Conservation (phyloP, 2,113 vertebrate species). For the Megaceryle torquata region DNA sequence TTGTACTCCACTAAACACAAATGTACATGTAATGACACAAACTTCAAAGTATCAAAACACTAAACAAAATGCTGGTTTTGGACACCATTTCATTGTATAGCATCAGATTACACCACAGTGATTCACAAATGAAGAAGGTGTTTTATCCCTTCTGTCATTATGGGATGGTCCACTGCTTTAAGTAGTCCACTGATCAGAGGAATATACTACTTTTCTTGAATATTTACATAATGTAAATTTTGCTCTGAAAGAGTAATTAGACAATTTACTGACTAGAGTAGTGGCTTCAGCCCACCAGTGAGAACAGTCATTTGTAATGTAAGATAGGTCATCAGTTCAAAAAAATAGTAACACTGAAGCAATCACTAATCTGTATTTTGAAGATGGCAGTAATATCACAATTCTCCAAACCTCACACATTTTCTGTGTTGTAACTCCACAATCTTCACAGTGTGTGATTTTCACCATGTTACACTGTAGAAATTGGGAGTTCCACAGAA, state of each 20-base stretch:
- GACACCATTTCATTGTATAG: background rate
- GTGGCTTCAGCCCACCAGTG: background rate
- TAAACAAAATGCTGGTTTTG: background rate
- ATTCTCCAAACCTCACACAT: background rate
- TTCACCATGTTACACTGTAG: background rate
- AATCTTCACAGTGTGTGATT: background rate
- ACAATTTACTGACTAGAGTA: background rate
- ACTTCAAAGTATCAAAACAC: background rate
- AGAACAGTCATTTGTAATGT: background rate
- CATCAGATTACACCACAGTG: accelerated
- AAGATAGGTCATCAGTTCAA: background rate
- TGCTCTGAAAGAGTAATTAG: background rate
- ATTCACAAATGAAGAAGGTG: background rate
- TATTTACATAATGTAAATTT: background rate
- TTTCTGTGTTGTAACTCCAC: background rate
- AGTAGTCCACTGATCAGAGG: background rate
- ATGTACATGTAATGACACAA: background rate
- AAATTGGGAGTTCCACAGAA: background rate
- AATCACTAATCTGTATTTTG: background rate
- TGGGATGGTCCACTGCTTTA: background rate
- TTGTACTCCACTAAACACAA: background rate
- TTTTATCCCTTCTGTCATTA: background rate
- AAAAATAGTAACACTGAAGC: background rate
- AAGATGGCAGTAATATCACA: background rate
- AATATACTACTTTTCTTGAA: background rate